phyloP scores from a whole-genome alignment of 1,140 invertebrate genomes.

The Penaeus chinensis region DNA sequence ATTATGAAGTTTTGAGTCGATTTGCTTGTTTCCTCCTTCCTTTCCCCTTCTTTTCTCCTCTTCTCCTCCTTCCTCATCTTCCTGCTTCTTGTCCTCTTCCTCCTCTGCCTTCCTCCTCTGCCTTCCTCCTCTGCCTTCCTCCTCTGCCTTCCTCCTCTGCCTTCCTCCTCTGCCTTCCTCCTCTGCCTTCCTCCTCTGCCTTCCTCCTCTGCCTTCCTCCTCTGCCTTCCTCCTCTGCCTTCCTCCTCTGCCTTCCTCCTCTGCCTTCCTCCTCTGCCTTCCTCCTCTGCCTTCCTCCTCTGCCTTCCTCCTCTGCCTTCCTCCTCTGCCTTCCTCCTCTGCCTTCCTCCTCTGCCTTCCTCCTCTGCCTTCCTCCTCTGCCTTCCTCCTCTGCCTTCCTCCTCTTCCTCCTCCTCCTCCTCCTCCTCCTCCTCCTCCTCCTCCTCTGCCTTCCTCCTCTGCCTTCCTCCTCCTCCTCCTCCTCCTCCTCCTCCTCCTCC shows the following conservation, averaged over 20 bases:
- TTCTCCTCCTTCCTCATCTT: not conserved
- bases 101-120: no score
- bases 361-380: not conserved
- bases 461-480: not conserved
- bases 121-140: no score
- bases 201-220: not conserved
- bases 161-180: not conserved
- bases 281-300: not conserved
- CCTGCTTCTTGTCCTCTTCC: not conserved
- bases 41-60: no score
- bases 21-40: no score
- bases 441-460: not conserved
- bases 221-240: not conserved
- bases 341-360: not conserved
- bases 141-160: not conserved
- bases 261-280: not conserved
- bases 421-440: no score
- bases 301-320: not conserved
- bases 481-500: not conserved
- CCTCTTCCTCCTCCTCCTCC: not conserved
- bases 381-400: no score
- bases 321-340: not conserved
- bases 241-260: not conserved
- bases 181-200: not conserved
- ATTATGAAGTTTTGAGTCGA: no score